These are phyloP conservation scores for Nothocercus julius DNA, from an alignment of 2,113 vertebrate species.

Conservation along the genomic window DNA sequence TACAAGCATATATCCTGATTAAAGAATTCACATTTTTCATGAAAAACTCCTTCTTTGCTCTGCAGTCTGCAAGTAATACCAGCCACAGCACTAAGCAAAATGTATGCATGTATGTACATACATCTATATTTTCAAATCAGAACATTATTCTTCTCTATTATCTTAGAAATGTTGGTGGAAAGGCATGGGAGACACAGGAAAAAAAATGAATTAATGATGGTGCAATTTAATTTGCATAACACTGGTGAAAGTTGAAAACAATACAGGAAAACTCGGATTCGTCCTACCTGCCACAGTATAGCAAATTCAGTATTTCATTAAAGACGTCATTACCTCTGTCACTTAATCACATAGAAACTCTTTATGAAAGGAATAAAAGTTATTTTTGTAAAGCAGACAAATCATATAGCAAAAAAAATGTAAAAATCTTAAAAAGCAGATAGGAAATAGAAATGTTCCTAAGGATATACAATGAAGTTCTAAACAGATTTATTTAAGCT, in stretches of 20 bases:
- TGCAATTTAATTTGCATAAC: background rate
- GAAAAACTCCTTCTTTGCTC: background rate
- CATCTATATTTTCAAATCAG: background rate
- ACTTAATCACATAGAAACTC: background rate
- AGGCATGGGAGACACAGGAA: background rate
- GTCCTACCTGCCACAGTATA: background rate
- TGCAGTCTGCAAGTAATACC: background rate
- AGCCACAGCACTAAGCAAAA: background rate
- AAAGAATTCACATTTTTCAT: background rate
- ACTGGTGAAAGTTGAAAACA: background rate
- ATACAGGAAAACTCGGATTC: background rate
- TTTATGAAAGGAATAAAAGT: background rate
- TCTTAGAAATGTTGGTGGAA: background rate
- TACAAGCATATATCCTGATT: background rate
- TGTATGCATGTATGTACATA: background rate
- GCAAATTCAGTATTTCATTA: background rate
- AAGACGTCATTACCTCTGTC: background rate
- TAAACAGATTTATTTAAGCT: background rate
- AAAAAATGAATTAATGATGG: background rate
- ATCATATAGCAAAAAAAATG: background rate
- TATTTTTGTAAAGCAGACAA: background rate
- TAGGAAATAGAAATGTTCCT: background rate
- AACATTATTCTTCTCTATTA: background rate
- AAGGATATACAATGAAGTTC: background rate
- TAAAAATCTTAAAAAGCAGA: background rate